Conservation (phyloP, 2,113 vertebrate species). For the Leptobrachium ailaonicum region DNA sequence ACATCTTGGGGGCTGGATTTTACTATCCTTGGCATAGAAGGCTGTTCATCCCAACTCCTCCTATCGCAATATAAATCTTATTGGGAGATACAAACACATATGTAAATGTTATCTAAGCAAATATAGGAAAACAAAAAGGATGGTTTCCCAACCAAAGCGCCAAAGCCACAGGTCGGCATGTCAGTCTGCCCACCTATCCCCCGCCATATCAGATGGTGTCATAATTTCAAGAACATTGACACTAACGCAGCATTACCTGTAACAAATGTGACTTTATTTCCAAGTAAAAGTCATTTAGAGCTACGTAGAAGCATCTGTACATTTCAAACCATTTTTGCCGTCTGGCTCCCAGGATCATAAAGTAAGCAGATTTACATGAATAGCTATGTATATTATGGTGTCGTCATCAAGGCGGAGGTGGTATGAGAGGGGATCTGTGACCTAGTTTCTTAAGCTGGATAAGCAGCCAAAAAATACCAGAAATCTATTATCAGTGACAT, state of each 20-base stretch:
- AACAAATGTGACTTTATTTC: constrained; percentile 1
- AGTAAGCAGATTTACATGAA: constrained; percentile 96
- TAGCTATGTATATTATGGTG: constrained; percentile 40
- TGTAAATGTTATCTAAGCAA: no score
- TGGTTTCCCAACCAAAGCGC: no score
- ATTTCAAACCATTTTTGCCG: constrained; percentile 51
- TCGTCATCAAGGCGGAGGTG: neutral
- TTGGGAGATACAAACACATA: no score
- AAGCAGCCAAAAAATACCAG: neutral
- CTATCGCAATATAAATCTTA: no score
- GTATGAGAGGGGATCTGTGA: neutral
- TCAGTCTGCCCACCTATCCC: neutral
- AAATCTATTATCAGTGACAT: no score
- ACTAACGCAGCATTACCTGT: neutral
- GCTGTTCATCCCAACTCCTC: no score
- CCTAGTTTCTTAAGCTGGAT: neutral
- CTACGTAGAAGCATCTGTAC: neutral
- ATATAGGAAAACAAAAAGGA: no score
- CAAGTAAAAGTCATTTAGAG: neutral
- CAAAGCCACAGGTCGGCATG: neutral
- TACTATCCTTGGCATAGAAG: no score
- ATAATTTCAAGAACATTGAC: neutral
- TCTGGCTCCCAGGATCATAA: constrained; percentile 85
- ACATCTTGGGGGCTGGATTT: no score
- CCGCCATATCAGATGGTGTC: neutral